Conservation (phyloP, 2,797 vertebrate species). For the Fundulus diaphanus region DNA sequence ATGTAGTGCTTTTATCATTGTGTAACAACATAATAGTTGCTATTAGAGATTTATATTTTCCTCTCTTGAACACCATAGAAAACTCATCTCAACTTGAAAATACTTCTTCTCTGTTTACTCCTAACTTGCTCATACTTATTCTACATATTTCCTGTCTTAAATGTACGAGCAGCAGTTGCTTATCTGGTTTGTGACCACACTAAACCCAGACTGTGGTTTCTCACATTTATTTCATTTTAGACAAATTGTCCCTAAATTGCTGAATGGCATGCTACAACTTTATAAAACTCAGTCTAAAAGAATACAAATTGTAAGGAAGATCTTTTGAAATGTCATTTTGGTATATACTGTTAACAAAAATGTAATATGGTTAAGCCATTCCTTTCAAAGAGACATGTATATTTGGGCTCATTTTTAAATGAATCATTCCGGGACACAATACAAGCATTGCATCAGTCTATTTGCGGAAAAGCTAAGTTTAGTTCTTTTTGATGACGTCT, state of each 20-base stretch:
- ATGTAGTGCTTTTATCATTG: too few species aligned
- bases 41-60: too few species aligned
- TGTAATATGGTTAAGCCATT: background rate
- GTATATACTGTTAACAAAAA: background rate
- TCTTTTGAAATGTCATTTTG: background rate
- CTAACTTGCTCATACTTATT: background rate
- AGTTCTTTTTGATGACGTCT: background rate
- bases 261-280: background rate
- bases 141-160: background rate
- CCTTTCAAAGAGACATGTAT: background rate
- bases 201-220: too few species aligned
- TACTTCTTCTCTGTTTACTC: background rate
- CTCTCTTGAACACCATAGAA: too few species aligned
- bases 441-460: background rate
- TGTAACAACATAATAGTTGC: too few species aligned
- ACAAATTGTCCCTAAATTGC: background rate
- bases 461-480: constrained; percentile 14
- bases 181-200: background rate
- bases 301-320: background rate
- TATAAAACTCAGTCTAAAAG: background rate
- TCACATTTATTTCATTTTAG: background rate
- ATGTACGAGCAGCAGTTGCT: background rate
- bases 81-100: too few species aligned
- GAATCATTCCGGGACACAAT: background rate
- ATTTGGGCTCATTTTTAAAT: background rate